phyloP scores from a whole-genome alignment of 2,113 vertebrate species.

The Sylvicapra grimmia region DNA sequence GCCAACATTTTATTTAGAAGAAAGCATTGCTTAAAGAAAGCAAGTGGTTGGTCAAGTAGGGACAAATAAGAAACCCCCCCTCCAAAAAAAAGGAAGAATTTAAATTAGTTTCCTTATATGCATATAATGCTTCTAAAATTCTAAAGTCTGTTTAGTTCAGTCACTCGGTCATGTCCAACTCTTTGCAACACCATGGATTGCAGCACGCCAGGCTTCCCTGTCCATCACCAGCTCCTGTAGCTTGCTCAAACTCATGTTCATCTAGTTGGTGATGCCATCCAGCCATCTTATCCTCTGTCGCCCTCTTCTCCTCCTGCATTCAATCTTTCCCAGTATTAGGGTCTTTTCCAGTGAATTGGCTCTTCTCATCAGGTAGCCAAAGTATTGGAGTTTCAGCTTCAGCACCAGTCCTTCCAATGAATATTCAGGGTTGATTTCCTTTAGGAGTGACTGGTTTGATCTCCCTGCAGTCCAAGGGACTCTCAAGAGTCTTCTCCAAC shows the following conservation, averaged over 20 bases:
- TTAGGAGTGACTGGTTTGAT: not conserved
- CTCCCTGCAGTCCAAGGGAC: not conserved
- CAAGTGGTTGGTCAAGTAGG: not conserved
- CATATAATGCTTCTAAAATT: not conserved
- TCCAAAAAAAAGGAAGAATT: not conserved
- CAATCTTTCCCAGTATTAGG: not conserved
- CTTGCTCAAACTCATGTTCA: not conserved
- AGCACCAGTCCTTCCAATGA: not conserved
- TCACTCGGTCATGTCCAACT: not conserved
- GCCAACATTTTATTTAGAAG: not conserved
- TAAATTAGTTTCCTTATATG: not conserved
- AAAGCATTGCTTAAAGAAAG: not conserved
- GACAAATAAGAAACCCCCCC: not conserved
- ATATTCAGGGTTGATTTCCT: not conserved
- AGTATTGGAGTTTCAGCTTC: not conserved
- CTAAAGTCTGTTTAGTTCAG: not conserved
- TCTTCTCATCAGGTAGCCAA: not conserved
- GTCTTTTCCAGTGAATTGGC: not conserved
- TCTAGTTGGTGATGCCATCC: not conserved
- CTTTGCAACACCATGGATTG: not conserved
- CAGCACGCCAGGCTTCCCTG: not conserved
- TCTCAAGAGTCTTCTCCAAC: not conserved
- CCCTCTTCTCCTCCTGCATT: not conserved
- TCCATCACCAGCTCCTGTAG: not conserved
- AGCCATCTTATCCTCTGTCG: not conserved